Conservation (phyloP, 2,888 invertebrate genomes). For the Phytoseiulus persimilis region DNA sequence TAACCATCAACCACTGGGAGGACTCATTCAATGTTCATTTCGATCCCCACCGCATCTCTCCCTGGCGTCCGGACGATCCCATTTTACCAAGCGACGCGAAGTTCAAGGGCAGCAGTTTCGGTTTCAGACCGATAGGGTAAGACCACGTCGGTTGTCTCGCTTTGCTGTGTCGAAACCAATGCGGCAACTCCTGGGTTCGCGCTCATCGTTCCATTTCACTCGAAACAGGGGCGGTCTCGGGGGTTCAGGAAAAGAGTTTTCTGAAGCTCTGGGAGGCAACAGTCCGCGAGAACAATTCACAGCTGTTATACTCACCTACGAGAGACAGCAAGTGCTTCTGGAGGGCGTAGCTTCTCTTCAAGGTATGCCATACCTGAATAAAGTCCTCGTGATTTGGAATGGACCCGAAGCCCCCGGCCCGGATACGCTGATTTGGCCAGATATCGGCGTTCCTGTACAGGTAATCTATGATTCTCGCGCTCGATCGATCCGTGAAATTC, state of each 20-base stretch:
- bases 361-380: slow-evolving; percentile 89
- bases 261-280: slow-evolving; percentile 90
- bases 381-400: slow-evolving; percentile 98
- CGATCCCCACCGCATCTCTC: slow-evolving; percentile 84
- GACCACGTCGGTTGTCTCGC: not conserved
- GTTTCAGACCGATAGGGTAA: slow-evolving; percentile 80
- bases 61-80: slow-evolving; percentile 79
- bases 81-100: slow-evolving; percentile 84
- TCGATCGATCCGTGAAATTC: not conserved
- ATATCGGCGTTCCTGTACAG: slow-evolving; percentile 73
- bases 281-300: slow-evolving; percentile 88
- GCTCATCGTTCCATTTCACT: too few relatives aligned
- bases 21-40: slow-evolving; percentile 79
- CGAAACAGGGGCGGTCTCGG: slow-evolving; percentile 61
- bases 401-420: slow-evolving; percentile 70
- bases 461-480: slow-evolving; percentile 49
- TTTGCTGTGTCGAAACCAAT: too few relatives aligned
- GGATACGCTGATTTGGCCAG: slow-evolving; percentile 76
- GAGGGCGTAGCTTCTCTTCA: slow-evolving; percentile 61
- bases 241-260: slow-evolving; percentile 90
- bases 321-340: slow-evolving; percentile 77
- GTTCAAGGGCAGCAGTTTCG: slow-evolving; percentile 69
- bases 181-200: too few relatives aligned
- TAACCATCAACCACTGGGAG: slow-evolving; percentile 60
- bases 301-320: slow-evolving; percentile 88